Conservation (phyloP, 1,140 invertebrate species). For the Drosophila sp. region DNA sequence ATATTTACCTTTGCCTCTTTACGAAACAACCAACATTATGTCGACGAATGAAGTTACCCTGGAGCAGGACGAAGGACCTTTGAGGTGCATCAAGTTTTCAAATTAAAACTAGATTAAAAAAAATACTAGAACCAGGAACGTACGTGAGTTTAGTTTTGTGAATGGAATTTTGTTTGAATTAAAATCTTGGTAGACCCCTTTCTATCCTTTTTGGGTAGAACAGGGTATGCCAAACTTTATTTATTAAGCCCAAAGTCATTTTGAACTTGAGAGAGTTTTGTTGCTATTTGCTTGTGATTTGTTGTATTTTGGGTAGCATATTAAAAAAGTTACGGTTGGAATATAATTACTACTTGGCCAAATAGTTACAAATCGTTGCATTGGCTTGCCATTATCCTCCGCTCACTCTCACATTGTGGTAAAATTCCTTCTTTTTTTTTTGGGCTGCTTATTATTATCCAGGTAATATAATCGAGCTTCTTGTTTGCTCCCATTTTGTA, state of each 20-base stretch:
- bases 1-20: slow-evolving; percentile 1
- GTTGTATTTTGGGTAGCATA: background rate
- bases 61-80: background rate
- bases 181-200: background rate
- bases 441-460: slow-evolving; percentile 38
- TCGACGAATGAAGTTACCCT: background rate
- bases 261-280: slow-evolving; percentile 8
- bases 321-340: slow-evolving; percentile 10
- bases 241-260: slow-evolving; percentile 12
- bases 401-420: background rate
- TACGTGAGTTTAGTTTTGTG: too few species aligned
- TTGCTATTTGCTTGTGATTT: slow-evolving; percentile 4
- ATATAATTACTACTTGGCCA: slow-evolving; percentile 6
- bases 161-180: too few species aligned
- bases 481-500: slow-evolving; percentile 18
- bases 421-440: background rate
- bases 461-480: slow-evolving; percentile 46
- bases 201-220: background rate
- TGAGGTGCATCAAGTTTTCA: background rate
- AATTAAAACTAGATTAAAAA: background rate
- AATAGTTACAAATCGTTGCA: slow-evolving; percentile 3
- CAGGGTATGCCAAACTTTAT: slow-evolving; percentile 3
- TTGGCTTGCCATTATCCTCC: background rate
- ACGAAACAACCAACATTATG: background rate
- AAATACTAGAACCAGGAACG: too few species aligned